These are phyloP conservation scores for Caenorhabditis tropicalis DNA, from an alignment of 1,140 invertebrate species.

Conservation along the genomic window DNA sequence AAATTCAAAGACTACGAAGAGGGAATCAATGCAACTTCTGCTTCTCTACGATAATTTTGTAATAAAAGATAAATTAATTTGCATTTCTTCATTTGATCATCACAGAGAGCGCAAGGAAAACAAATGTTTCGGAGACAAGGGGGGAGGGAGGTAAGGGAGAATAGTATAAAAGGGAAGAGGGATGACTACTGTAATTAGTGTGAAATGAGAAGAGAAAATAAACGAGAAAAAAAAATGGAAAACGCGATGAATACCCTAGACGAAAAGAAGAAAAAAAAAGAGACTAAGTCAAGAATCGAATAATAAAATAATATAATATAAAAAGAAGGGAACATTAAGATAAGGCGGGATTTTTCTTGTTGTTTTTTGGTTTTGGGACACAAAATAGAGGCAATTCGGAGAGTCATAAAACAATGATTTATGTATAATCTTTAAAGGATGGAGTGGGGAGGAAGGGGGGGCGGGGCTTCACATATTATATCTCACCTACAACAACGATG, in stretches of 20 bases:
- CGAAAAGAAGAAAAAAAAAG: background rate
- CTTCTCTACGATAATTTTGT: background rate
- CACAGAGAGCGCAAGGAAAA: conserved; percentile 35
- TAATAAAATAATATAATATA: background rate
- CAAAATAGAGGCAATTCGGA: background rate
- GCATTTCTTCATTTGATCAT: conserved; percentile 42
- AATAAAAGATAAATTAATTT: background rate
- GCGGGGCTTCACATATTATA: background rate
- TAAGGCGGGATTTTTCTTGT: background rate
- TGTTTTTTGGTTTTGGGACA: background rate
- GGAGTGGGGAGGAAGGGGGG: background rate
- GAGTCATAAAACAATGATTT: conserved; percentile 16
- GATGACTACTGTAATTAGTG: conserved; percentile 28
- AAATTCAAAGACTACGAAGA: background rate
- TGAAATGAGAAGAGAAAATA: background rate
- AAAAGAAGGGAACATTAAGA: no score
- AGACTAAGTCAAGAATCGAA: background rate
- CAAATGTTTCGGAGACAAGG: conserved; percentile 26
- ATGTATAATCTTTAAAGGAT: background rate
- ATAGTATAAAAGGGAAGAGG: background rate
- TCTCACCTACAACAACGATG: conserved; percentile 10
- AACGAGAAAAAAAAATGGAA: background rate
- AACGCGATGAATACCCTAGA: conserved; percentile 41
- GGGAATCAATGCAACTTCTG: background rate
- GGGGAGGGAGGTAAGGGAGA: background rate